Conservation (phyloP, 2,797 vertebrate species). For the Propithecus deckenii region DNA sequence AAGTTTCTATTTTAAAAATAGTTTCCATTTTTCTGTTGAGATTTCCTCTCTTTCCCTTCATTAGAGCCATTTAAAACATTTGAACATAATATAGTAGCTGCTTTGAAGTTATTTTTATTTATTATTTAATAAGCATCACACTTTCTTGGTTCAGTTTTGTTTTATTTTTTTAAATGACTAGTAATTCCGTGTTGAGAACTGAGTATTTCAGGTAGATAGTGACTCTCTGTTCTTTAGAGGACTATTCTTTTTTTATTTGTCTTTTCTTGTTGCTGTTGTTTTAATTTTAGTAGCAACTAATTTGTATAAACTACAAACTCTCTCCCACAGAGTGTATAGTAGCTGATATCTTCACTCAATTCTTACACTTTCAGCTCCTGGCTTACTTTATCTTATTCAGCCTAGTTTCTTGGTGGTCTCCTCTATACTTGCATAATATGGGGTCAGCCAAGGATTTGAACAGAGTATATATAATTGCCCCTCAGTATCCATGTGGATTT, state of each 20-base stretch:
- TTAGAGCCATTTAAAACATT: too few species aligned
- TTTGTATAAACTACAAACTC: not conserved
- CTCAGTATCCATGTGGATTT: not conserved
- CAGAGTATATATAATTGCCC: not conserved
- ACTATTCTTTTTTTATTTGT: not conserved
- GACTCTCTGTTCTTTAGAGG: not conserved
- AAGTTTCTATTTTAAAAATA: too few species aligned
- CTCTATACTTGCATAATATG: not conserved
- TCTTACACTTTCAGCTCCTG: not conserved
- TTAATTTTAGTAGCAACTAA: not conserved
- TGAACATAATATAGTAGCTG: too few species aligned
- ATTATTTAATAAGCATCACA: too few species aligned
- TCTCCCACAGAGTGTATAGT: not conserved
- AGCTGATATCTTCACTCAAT: not conserved
- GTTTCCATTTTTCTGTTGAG: too few species aligned
- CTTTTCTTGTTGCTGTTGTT: not conserved
- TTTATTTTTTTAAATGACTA: too few species aligned
- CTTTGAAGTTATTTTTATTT: too few species aligned
- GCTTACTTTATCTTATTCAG: not conserved
- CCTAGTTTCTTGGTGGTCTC: not conserved
- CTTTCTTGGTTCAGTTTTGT: too few species aligned
- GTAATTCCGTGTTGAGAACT: too few species aligned
- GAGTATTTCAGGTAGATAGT: too few species aligned
- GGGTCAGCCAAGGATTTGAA: not conserved
- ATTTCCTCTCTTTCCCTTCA: too few species aligned